Base-by-base conservation (phyloP, 2,888 invertebrate species). In the Trilocha varians region DNA sequence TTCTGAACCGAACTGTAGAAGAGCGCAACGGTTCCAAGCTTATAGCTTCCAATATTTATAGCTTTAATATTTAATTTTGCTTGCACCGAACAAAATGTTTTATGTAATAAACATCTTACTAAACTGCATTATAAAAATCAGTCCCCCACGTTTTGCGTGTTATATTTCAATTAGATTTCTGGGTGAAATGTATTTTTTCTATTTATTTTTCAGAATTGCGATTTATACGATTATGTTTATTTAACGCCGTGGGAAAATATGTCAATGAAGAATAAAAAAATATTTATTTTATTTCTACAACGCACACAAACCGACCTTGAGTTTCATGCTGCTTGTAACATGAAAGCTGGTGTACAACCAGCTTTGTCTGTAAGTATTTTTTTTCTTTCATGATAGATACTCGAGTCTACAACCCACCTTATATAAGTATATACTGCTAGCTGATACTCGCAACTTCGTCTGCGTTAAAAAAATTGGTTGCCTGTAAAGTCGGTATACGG, bases 311-410 rank as follows among this genome's bases (percentile, higher is more conserved):
- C 53, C 0, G 34, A 45, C 3, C 41, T 68, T 38, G 57, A 57
- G 16, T 65, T 65, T 32, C 52, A 43, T n/a, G 60, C 65, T 3
- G 55, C 63, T 3, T 61, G 64, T 11, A 61, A 59, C 8, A 47
- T 63, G 11, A 57, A 47, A 25, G 66, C 68, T 17, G 70, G 68
- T 3, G 50, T 68, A 0, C 45, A 51, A 9, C 68, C 68, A 2
- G 60, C 64, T 40, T 42, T 63, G 4, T 59, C 55, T 17, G 68
- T 65, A 38, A 50, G 59, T 49, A 33, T n/a, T n/a, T n/a, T n/a
- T n/a, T n/a, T n/a, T n/a, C n/a, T n/a, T n/a, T n/a, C n/a, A n/a
- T n/a, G n/a, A n/a, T n/a, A n/a, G n/a, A n/a, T n/a, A n/a, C n/a
- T n/a, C n/a, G n/a, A n/a, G n/a, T n/a, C n/a, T n/a, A n/a, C n/a